phyloP scores from a whole-genome alignment of 2,888 invertebrate genomes.

The Argyresthia albistria region DNA sequence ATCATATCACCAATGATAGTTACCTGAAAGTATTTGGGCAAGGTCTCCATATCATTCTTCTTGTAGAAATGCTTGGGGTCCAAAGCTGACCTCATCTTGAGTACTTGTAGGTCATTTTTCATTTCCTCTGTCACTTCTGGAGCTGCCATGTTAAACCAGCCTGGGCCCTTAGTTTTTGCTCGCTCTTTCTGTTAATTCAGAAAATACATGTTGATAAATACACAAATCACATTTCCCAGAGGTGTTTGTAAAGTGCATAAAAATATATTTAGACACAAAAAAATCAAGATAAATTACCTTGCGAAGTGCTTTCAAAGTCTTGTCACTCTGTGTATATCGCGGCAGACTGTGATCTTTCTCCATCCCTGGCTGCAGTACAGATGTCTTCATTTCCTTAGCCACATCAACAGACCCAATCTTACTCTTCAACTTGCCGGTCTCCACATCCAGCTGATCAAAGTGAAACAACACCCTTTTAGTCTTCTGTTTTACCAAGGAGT shows the following conservation, averaged over 20 bases:
- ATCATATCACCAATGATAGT: slow-evolving; percentile 11
- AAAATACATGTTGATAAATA: too few species aligned
- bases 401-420: slow-evolving; percentile 52
- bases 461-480: slow-evolving; percentile 29
- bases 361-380: slow-evolving; percentile 75
- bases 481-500: slow-evolving; percentile 35
- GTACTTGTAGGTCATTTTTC: slow-evolving; percentile 87
- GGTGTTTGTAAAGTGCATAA: too few species aligned
- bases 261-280: too few species aligned
- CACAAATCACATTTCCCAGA: too few species aligned
- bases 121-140: slow-evolving; percentile 92
- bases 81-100: slow-evolving; percentile 93
- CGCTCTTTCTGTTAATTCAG: slow-evolving; percentile 72
- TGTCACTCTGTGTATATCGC: slow-evolving; percentile 70
- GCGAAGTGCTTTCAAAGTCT: slow-evolving; percentile 67
- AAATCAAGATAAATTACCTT: slow-evolving; percentile 68
- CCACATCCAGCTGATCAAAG: slow-evolving; percentile 46
- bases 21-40: slow-evolving; percentile 96
- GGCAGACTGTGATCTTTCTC: slow-evolving; percentile 76
- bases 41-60: slow-evolving; percentile 86
- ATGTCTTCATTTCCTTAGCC: slow-evolving; percentile 74
- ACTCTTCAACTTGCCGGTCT: slow-evolving; percentile 54
- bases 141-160: slow-evolving; percentile 93
- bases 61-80: slow-evolving; percentile 97
- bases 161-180: slow-evolving; percentile 85